phyloP scores from a whole-genome alignment of 2,113 vertebrate species.

The Ceyx melanurus region DNA sequence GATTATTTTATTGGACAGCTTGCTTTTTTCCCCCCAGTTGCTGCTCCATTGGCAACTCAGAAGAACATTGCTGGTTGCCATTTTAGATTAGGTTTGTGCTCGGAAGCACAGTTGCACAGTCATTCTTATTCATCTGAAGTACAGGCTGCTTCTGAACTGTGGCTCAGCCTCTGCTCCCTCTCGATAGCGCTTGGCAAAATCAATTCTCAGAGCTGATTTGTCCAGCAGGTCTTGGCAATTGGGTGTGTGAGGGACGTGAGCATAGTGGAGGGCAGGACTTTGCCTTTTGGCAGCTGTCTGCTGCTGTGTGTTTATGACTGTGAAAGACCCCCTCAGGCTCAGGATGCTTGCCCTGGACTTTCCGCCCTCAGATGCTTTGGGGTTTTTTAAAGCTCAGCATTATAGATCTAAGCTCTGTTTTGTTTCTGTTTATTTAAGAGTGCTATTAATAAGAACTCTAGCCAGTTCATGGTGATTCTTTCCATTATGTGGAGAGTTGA shows the following conservation, averaged over 20 bases:
- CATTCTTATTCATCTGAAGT: background rate
- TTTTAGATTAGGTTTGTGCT: background rate
- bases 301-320: background rate
- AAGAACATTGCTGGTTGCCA: background rate
- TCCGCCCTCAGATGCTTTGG: background rate
- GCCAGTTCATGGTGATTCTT: background rate
- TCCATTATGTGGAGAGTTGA: background rate
- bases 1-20: background rate
- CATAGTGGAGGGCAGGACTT: background rate
- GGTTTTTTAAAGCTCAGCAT: background rate
- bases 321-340: background rate
- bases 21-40: background rate
- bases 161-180: background rate
- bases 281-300: background rate
- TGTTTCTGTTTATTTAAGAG: background rate
- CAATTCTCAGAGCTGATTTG: background rate
- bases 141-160: background rate
- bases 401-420: background rate
- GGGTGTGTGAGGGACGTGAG: accelerated
- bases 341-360: background rate
- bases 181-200: background rate
- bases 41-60: background rate
- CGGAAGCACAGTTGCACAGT: background rate
- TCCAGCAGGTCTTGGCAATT: background rate
- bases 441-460: background rate